phyloP scores from a whole-genome alignment of 1,140 invertebrate genomes.

The Lordiphosa mommai region DNA sequence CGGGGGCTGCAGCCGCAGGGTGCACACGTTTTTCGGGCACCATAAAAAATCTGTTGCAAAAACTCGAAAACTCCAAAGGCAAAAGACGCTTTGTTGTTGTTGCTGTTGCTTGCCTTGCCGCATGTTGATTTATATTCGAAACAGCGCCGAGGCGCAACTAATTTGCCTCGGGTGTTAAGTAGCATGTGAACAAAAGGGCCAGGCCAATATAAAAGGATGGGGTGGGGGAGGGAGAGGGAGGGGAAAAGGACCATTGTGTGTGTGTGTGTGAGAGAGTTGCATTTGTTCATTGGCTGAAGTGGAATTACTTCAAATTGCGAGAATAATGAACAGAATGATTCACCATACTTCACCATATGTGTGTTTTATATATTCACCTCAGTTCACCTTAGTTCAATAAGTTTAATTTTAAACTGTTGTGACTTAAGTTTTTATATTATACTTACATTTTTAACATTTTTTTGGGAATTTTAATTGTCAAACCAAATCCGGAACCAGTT shows the following conservation, averaged over 20 bases:
- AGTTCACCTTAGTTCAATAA: too few relatives aligned
- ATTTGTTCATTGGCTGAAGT: too few relatives aligned
- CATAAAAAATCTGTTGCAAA: slow-evolving; percentile 4
- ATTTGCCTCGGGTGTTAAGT: slow-evolving; percentile 73
- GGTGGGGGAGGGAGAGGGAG: slow-evolving; percentile 15
- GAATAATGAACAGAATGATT: not conserved
- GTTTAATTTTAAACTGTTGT: too few relatives aligned
- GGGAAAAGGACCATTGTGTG: not conserved
- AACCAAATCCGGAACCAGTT: too few relatives aligned
- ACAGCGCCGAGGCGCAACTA: slow-evolving; percentile 65
- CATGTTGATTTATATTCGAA: slow-evolving; percentile 66
- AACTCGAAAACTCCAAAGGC: not conserved
- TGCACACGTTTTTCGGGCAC: slow-evolving; percentile 9
- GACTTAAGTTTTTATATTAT: too few relatives aligned
- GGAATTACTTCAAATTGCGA: not conserved
- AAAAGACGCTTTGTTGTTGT: too few relatives aligned
- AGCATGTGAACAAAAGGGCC: slow-evolving; percentile 40
- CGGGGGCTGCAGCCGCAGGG: slow-evolving; percentile 1
- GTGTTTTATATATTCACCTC: not conserved
- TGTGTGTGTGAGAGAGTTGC: too few relatives aligned
- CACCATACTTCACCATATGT: not conserved
- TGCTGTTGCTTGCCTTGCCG: slow-evolving; percentile 15
- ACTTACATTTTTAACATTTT: too few relatives aligned
- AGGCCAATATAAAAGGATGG: slow-evolving; percentile 16
- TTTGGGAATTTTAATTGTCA: too few relatives aligned